These are phyloP conservation scores for Hylyphantes graminicola DNA, from an alignment of 1,140 invertebrate species.

Conservation along the genomic window DNA sequence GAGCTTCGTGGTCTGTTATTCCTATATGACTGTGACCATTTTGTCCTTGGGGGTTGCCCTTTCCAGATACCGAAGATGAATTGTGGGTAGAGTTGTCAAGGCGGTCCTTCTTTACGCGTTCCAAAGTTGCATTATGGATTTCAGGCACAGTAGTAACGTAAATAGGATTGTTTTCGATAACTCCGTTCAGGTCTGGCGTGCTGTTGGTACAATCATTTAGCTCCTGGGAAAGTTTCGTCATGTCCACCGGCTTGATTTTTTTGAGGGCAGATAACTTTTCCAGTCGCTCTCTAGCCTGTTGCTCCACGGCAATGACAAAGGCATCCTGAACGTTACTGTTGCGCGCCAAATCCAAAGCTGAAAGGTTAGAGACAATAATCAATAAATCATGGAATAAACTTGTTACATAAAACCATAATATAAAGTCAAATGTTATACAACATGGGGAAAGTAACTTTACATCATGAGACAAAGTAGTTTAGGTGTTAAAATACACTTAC, in stretches of 20 bases:
- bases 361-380: background rate
- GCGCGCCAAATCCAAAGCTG: conserved; percentile 87
- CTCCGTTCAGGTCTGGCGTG: conserved; percentile 77
- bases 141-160: conserved; percentile 80
- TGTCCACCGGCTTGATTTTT: conserved; percentile 92
- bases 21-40: conserved; percentile 40
- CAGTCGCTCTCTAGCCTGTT: conserved; percentile 87
- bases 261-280: conserved; percentile 90
- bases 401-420: too few species aligned
- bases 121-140: conserved; percentile 65
- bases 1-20: conserved; percentile 35
- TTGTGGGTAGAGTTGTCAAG: conserved; percentile 22
- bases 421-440: too few species aligned
- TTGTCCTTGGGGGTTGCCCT: conserved; percentile 19
- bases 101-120: conserved; percentile 53
- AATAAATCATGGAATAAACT: too few species aligned
- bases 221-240: conserved; percentile 92
- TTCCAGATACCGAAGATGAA: conserved; percentile 57
- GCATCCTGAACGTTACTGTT: conserved; percentile 92
- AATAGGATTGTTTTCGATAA: conserved; percentile 77
- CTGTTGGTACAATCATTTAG: conserved; percentile 75
- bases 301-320: conserved; percentile 96
- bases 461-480: too few species aligned
- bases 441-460: too few species aligned
- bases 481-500: too few species aligned